A percentile compares a stretch with the other conserved stretches of the same genome.
Conservation (phyloP, 2,797 vertebrate genomes). For the Psittacula derbiana region DNA sequence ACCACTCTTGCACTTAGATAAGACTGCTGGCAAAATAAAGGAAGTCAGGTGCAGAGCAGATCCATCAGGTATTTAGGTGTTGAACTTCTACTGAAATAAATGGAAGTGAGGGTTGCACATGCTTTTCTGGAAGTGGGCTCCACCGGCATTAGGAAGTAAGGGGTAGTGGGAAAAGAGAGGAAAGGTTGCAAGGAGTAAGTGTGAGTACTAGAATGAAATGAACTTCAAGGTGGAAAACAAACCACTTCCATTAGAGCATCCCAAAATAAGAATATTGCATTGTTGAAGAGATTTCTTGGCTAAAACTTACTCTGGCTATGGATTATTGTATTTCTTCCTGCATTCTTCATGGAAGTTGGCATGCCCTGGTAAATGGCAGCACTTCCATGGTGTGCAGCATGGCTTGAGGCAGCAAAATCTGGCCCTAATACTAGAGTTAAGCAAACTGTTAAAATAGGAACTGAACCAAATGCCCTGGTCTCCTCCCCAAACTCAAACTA, state of each 20-base stretch:
- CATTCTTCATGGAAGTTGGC: neutral
- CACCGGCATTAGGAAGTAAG: neutral
- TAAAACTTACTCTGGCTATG: neutral
- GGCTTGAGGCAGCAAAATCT: neutral
- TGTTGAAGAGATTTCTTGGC: neutral
- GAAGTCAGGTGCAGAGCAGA: neutral
- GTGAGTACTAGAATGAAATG: neutral
- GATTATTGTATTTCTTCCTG: neutral
- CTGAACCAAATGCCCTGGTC: conserved; percentile 13
- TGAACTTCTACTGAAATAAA: neutral
- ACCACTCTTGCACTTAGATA: neutral
- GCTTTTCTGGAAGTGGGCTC: neutral
- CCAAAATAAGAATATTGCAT: neutral
- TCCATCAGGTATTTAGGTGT: neutral
- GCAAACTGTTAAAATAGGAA: conserved; percentile 55
- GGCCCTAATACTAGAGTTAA: neutral
- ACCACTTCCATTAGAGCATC: neutral
- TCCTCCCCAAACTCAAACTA: conserved; percentile 33
- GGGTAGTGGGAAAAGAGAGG: neutral
- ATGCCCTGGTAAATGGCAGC: neutral
- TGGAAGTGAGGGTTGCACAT: neutral
- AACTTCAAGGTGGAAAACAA: neutral
- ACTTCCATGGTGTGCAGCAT: neutral
- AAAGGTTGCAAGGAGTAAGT: neutral
- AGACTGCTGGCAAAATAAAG: neutral